Percentiles rank a stretch among this genome's conserved stretches.
These are phyloP conservation scores for Synanthedon andrenaeformis DNA, from an alignment of 2,888 invertebrate genomes.

Conservation along the genomic window DNA sequence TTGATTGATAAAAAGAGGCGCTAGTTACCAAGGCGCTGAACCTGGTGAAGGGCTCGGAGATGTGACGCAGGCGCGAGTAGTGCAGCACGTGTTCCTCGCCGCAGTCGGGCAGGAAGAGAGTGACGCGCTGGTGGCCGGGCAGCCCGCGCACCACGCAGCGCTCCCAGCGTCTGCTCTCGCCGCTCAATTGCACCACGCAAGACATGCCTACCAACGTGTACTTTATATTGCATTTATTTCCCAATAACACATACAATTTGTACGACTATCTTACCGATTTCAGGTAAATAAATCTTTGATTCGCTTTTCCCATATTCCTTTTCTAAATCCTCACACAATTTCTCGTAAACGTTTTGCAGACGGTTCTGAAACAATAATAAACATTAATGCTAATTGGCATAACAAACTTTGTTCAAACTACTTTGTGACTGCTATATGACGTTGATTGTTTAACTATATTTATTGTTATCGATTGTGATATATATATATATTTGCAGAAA, in stretches of 20 bases:
- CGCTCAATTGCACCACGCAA: slow-evolving; percentile 33
- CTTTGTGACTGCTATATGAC: no score
- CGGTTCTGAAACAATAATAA: slow-evolving; percentile 24
- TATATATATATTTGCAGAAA: no score
- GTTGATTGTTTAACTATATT: no score
- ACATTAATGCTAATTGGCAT: background rate
- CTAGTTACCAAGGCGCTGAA: slow-evolving; percentile 59
- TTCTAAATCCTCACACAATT: slow-evolving; percentile 55
- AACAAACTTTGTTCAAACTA: no score
- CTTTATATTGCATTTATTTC: background rate
- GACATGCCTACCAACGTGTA: slow-evolving; percentile 29
- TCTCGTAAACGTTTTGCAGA: slow-evolving; percentile 38
- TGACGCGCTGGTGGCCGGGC: slow-evolving; percentile 53
- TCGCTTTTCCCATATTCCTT: slow-evolving; percentile 35
- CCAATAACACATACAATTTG: no score
- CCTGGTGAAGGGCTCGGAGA: slow-evolving; percentile 55
- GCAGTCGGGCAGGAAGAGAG: slow-evolving; percentile 74
- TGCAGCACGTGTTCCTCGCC: slow-evolving; percentile 64
- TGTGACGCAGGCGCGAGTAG: slow-evolving; percentile 59
- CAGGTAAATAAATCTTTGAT: slow-evolving; percentile 49
- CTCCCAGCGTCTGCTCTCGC: slow-evolving; percentile 54
- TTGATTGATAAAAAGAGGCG: no score
- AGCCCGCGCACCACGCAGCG: slow-evolving; percentile 66
- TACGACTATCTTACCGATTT: slow-evolving; percentile 47
- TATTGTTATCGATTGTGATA: no score